Conservation (phyloP, 2,888 invertebrate species). For the Drosophila seclusa region DNA sequence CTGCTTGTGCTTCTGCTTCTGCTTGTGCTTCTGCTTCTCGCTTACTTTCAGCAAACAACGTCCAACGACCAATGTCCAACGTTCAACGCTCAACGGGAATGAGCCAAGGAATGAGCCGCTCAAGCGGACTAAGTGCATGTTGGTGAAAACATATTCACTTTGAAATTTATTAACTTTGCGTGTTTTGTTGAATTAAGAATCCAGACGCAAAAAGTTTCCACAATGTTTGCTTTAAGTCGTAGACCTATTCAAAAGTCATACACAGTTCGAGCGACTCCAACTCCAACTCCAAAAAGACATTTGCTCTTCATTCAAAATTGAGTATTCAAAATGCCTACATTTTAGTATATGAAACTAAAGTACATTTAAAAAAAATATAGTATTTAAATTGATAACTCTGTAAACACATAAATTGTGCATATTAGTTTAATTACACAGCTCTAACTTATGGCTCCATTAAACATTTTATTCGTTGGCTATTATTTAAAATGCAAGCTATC, state of each 20-base stretch:
- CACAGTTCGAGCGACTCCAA: constrained; percentile 10
- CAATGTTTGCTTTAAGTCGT: constrained; percentile 67
- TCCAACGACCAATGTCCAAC: constrained; percentile 18
- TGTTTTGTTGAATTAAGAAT: constrained; percentile 82
- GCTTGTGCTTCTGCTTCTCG: constrained; percentile 5
- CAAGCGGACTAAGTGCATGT: constrained; percentile 74
- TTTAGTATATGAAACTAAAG: neutral
- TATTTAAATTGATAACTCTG: neutral
- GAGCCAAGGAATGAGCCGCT: constrained; percentile 39
- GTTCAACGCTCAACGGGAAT: constrained; percentile 27
- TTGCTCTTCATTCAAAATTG: neutral
- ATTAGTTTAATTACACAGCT: neutral
- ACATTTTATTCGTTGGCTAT: neutral
- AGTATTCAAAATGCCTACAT: neutral
- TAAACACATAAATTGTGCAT: neutral
- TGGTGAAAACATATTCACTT: constrained; percentile 78
- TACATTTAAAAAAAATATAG: neutral
- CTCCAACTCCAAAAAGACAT: neutral
- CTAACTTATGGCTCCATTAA: neutral
- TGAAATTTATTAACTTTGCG: constrained; percentile 84
- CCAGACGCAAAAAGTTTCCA: constrained; percentile 74
- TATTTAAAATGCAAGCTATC: neutral
- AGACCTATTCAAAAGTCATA: constrained; percentile 48
- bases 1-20: neutral
- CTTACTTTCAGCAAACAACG: neutral